Base-by-base conservation (phyloP, 2,797 vertebrate species). In the Morus bassanus region DNA sequence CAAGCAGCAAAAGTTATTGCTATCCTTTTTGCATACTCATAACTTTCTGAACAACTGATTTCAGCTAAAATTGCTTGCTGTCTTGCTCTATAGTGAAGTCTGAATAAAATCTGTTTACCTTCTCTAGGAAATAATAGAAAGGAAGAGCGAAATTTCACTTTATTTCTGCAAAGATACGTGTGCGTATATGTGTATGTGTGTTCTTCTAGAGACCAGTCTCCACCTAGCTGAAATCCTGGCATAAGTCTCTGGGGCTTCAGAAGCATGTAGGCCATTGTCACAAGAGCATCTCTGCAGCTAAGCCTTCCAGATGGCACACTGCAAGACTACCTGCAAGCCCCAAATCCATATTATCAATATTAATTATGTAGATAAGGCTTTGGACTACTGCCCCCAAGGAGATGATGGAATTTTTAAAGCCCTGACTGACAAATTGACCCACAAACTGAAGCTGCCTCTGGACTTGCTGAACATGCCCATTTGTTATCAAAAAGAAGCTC, bases 31-130 rank as follows among this genome's bases (percentile, higher is more conserved):
- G 89, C 92, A 65, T 80, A 69, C 54, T 85, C 69, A 48, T 80
- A 96, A 87, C 60, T 92, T 95, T 75, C 63, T 90, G 16, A 91
- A 75, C 74, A 68, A 74, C 37, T 75, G 37, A 75, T 92, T 95
- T 88, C 57, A 59, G 50, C 61, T 84, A 76, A 60, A 89, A 96
- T 56, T 73, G 46, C 69, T 75, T 72, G n/a, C 46, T 65, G 19
- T 59, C 76, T 81, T 22, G 3, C 8, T 2, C 22, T 68, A 25
- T 25, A 53, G 28, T 0, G 0, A 76, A 89, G 23, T 7, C 41
- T 63, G 75, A 85, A 59, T 33, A 75, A 73, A 88, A 91, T 43
- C 50, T 37, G 11, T 68, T 54, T 28, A 37, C 21, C 7, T 73
- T 56, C 50, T 76, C 59, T n/a, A 77, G 57, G 13, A 92, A 75